Evolutionary conservation across 2,113 vertebrate genomes (phyloP).

Genomic region (Pomatorhinus ruficollis): DNA sequence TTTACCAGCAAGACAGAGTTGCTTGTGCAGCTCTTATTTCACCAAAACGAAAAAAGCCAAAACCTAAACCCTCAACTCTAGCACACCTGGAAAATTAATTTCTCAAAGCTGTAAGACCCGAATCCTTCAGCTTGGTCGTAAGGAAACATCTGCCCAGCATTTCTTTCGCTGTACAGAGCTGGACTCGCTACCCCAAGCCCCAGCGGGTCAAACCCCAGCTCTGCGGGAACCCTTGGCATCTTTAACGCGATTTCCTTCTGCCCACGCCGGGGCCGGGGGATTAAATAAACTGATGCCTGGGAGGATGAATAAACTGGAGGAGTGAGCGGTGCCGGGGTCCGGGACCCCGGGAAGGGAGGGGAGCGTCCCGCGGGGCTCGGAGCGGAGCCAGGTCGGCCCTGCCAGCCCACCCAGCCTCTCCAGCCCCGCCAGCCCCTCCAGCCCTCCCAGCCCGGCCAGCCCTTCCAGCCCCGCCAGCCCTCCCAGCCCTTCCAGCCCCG

Average conservation of each 20-base stretch:
- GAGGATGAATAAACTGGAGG: background rate
- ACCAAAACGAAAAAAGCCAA: background rate
- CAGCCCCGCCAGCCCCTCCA: too few species aligned
- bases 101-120: background rate
- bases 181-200: background rate
- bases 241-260: background rate
- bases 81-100: background rate
- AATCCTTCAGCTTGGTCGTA: background rate
- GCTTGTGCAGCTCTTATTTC: background rate
- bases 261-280: background rate
- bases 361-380: background rate
- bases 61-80: background rate
- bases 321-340: background rate
- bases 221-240: rapidly evolving
- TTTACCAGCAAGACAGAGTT: background rate
- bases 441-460: too few species aligned
- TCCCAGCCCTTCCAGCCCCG: too few species aligned
- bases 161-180: background rate
- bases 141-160: background rate
- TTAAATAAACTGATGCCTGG: rapidly evolving
- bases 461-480: too few species aligned
- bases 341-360: too few species aligned
- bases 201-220: background rate
- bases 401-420: too few species aligned
- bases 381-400: background rate